Base-by-base conservation (phyloP, 2,888 invertebrate genomes). In the Diaphora mendica region DNA sequence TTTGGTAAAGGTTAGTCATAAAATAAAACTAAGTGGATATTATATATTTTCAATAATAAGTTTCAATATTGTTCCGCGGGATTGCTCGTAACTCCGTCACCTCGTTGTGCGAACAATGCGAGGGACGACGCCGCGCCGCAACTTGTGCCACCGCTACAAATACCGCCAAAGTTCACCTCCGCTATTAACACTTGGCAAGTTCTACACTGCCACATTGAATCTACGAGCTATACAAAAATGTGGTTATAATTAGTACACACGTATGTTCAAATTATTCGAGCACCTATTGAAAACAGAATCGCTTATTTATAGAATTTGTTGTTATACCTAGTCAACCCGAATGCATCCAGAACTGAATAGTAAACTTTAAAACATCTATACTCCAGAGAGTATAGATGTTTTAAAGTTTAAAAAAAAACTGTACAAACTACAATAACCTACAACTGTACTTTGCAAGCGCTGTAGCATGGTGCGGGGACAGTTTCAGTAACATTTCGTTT, bases 151-250 rank as follows among this genome's bases (percentile, higher is more conserved):
- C 15, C 59, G 59, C 26, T 3, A 55, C 69, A n/a, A 26, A 30
- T 59, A 59, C 69, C 42, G 59, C n/a, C 13, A n/a, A 62, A 69
- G 33, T 62, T 69, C 11, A 39, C 69, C 42, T 69, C 11, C 26
- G 26, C 26, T 39, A 42, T 59, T 62, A 69, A 62, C 30, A 62
- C 59, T 35, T 42, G 26, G n/a, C n/a, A 62, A 62, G 39, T 69
- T 62, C 11, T n/a, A 1, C 39, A n/a, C 26, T 59, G 20, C 4
- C 4, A 26, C 30, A 35, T 35, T 15, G 26, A 59, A 59, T 35
- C 51, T 30, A 35, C 33, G 51, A 33, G 23, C 33, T 30, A 13
- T 7, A 33, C 68, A 23, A 55, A 23, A n/a, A 55, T n/a, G 9
- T n/a, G 9, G 23, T n/a, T 11, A 11, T 55, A 55, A 2, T 33